phyloP scores from a whole-genome alignment of 2,797 vertebrate species.

The Sebastes goodei region DNA sequence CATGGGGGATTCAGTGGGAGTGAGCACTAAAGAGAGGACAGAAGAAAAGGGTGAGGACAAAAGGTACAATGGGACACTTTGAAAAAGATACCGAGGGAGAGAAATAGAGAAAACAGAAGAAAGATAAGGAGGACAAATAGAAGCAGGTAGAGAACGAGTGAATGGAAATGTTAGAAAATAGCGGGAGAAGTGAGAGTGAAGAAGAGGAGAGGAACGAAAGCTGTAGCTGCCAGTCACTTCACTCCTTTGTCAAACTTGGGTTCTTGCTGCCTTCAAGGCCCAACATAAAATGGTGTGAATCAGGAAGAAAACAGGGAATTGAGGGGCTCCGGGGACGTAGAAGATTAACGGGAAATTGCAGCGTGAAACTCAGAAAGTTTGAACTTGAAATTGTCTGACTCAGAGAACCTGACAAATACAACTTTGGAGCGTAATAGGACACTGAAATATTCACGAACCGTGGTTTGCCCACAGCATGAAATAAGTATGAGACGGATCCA shows the following conservation, averaged over 20 bases:
- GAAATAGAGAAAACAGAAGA: not conserved
- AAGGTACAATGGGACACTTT: conserved; percentile 1
- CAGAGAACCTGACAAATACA: conserved; percentile 60
- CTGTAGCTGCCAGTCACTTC: conserved; percentile 41
- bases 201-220: conserved; percentile 3
- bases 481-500: conserved; percentile 55
- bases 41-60: conserved; percentile 14
- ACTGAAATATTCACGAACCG: conserved; percentile 70
- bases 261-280: conserved; percentile 51
- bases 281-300: conserved; percentile 54
- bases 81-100: not conserved
- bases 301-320: conserved; percentile 40
- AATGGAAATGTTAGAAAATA: not conserved
- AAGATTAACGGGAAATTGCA: conserved; percentile 41
- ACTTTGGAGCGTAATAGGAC: conserved; percentile 59
- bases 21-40: conserved; percentile 1
- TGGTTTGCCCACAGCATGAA: conserved; percentile 58
- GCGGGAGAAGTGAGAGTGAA: not conserved
- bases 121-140: not conserved
- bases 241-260: conserved; percentile 46
- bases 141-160: not conserved
- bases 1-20: conserved; percentile 14
- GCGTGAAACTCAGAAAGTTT: conserved; percentile 57
- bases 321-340: conserved; percentile 56
- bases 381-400: conserved; percentile 54